Base-by-base conservation (phyloP, 1,140 invertebrate genomes). In the Zaprionus inermis region DNA sequence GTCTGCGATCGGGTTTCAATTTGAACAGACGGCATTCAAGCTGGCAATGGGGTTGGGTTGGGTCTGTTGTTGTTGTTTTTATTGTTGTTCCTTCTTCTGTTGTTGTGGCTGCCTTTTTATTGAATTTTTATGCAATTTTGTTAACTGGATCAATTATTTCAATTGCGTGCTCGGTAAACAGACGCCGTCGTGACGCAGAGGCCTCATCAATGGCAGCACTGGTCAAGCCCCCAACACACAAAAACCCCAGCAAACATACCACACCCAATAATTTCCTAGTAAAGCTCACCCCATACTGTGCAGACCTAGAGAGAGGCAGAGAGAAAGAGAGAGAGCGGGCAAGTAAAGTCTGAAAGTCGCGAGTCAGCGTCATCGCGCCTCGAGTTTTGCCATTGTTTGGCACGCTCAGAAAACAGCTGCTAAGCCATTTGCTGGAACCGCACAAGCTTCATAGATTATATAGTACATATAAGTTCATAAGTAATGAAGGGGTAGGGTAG, bases 61-160 rank as follows among this genome's bases (percentile, higher is more conserved):
- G 18, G 16, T 18, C 71, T 14, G 28, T 34, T 38, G 61, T 44
- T 36, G 28, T 38, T 46, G 66, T 41, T 76, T 36, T 76, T 82
- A 34, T 79, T 83, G 38, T 44, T 49, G 18, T 49, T 49, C 18
- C 44, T 49, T 49, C 10, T 7, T 1, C 24, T n/a, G n/a, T 49
- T 49, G 81, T 66, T 65, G 67, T 58, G 70, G 34, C 34, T 71
- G 58, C 51, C 56, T 73, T 74, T 69, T 90, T 89, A 81, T 89
- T 89, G 81, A 85, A 90, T 89, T 89, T 89, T 81, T 90, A 86
- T 89, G 85, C 81, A 89, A 86, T 90, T 89, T 90, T 81, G 81
- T 89, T 89, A 89, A 89, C 85, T 89, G 76, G 85, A 90, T 89
- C 85, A 89, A 89, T 89, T 89, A 89, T 81, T 89, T 85, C 59